Conservation (phyloP, 2,888 invertebrate species). For the Xestia sexstrigata region DNA sequence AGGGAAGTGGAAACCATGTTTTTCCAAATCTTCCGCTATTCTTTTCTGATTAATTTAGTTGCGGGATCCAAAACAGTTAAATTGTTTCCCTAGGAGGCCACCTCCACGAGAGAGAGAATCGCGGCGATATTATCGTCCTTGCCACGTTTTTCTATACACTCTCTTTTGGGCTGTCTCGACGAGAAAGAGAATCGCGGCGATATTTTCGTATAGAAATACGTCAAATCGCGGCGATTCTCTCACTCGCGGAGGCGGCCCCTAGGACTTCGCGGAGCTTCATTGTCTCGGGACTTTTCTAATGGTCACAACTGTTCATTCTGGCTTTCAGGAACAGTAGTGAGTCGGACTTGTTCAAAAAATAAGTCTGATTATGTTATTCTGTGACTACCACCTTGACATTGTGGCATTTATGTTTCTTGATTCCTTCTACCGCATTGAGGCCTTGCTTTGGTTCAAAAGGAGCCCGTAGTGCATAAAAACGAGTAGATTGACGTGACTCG, state of each 20-base stretch:
- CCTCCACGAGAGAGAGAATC: no score
- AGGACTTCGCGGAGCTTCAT: neutral
- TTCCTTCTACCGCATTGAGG: neutral
- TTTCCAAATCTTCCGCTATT: neutral
- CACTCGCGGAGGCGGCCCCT: no score
- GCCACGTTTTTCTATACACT: no score
- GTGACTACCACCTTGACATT: neutral
- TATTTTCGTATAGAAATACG: no score
- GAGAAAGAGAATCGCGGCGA: no score
- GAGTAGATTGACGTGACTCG: slow-evolving; percentile 7
- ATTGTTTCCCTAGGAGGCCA: neutral
- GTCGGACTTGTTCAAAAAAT: no score
- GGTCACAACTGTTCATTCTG: neutral
- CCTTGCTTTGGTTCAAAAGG: neutral
- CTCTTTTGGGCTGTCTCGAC: no score
- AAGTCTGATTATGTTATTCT: no score
- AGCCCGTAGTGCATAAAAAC: slow-evolving; percentile 21
- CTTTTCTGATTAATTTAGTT: neutral
- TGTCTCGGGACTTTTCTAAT: neutral
- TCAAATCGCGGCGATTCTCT: no score
- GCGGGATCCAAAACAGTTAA: neutral
- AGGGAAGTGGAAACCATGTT: neutral
- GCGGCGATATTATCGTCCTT: no score
- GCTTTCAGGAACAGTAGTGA: neutral
- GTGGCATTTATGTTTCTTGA: neutral